phyloP scores from a whole-genome alignment of 2,888 invertebrate genomes.

The Drosophila mulleri region DNA sequence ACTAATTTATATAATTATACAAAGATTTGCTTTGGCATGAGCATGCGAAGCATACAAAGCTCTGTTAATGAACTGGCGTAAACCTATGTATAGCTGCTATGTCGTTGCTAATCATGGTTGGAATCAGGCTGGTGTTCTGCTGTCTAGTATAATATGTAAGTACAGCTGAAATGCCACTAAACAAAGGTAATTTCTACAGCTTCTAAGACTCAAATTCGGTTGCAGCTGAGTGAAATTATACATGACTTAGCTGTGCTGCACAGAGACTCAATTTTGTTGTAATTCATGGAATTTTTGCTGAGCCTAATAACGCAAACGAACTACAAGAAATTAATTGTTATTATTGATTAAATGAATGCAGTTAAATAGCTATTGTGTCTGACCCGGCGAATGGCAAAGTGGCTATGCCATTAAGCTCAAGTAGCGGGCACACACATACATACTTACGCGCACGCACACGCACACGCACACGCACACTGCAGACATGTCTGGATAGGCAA shows the following conservation, averaged over 20 bases:
- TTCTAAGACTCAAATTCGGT: too few relatives aligned
- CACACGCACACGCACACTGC: background rate
- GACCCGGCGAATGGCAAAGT: conserved; percentile 18
- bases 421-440: conserved; percentile 1
- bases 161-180: background rate
- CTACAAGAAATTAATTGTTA: background rate
- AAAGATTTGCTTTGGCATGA: background rate
- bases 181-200: background rate
- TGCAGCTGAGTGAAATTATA: background rate
- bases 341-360: conserved; percentile 47
- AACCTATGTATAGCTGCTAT: background rate
- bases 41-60: background rate
- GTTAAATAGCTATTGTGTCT: conserved; percentile 18
- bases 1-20: background rate
- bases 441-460: background rate
- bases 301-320: background rate
- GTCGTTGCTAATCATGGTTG: background rate
- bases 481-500: conserved; percentile 31
- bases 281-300: background rate
- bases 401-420: conserved; percentile 12
- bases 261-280: background rate
- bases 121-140: background rate
- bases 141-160: background rate
- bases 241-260: background rate
- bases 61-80: background rate